Conservation (phyloP, 1,140 invertebrate genomes). For the Heliconius hermathena region DNA sequence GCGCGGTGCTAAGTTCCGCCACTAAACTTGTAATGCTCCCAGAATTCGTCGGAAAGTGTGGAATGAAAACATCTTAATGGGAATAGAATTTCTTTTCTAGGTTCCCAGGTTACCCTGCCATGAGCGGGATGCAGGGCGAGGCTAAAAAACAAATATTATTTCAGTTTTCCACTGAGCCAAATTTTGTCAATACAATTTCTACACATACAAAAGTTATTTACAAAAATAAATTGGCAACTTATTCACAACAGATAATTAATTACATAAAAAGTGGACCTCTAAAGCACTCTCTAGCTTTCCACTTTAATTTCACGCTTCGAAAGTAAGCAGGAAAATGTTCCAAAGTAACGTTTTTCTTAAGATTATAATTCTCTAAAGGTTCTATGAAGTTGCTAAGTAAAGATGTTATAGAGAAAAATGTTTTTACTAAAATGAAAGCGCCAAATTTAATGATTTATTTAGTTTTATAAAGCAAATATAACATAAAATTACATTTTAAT, state of each 20-base stretch:
- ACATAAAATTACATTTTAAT: too few species aligned
- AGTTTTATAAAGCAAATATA: neutral
- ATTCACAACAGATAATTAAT: slow-evolving; percentile 11
- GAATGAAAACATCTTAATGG: too few species aligned
- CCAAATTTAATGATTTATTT: neutral
- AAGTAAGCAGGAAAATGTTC: slow-evolving; percentile 14
- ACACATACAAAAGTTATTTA: neutral
- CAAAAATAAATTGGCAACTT: slow-evolving; percentile 6
- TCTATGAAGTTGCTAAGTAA: slow-evolving; percentile 11
- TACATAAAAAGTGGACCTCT: slow-evolving; percentile 12
- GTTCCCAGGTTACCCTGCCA: too few species aligned
- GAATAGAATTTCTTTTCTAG: too few species aligned
- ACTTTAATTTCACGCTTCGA: slow-evolving; percentile 13
- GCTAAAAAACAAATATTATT: neutral
- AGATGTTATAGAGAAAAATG: slow-evolving; percentile 8
- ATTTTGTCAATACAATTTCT: neutral
- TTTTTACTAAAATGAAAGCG: neutral
- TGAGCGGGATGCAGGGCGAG: neutral
- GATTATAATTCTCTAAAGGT: slow-evolving; percentile 13
- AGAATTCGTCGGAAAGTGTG: too few species aligned
- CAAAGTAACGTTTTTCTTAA: slow-evolving; percentile 14
- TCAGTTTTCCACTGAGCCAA: neutral
- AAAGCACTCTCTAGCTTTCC: slow-evolving; percentile 12
- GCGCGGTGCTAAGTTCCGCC: too few species aligned
- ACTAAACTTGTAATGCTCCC: too few species aligned